phyloP scores from a whole-genome alignment of 2,113 vertebrate genomes.

The Ceyx margarethae region DNA sequence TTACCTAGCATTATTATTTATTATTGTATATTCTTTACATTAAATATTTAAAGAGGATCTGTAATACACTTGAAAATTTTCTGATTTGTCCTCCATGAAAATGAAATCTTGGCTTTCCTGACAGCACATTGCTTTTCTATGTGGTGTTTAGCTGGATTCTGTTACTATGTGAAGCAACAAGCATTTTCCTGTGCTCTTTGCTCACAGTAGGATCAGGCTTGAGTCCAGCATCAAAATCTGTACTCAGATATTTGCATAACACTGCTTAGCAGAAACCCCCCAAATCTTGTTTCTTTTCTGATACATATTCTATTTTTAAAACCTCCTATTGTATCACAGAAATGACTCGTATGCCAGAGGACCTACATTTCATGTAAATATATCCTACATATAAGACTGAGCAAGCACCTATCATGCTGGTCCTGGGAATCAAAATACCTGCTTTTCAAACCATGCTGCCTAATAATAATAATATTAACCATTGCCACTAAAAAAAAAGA shows the following conservation, averaged over 20 bases:
- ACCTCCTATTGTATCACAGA: background rate
- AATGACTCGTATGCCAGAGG: background rate
- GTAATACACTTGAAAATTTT: background rate
- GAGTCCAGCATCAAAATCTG: slow-evolving; percentile 6
- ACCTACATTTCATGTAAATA: background rate
- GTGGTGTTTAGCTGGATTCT: slow-evolving; percentile 13
- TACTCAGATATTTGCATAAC: background rate
- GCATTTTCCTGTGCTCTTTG: background rate
- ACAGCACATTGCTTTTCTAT: background rate
- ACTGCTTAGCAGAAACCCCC: background rate
- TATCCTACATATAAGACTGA: background rate
- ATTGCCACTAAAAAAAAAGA: background rate
- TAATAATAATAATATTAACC: background rate
- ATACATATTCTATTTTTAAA: background rate
- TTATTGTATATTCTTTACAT: slow-evolving; percentile 9
- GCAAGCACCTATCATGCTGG: background rate
- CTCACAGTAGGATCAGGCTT: background rate
- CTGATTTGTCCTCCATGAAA: slow-evolving; percentile 29
- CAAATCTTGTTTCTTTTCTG: background rate
- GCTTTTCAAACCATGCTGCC: background rate
- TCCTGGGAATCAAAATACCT: background rate
- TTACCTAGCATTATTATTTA: slow-evolving; percentile 30
- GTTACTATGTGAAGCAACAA: background rate
- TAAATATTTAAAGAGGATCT: slow-evolving; percentile 29
- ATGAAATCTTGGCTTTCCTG: slow-evolving; percentile 27